phyloP scores from a whole-genome alignment of 1,140 invertebrate species.

The Rhagoletis pomonella region DNA sequence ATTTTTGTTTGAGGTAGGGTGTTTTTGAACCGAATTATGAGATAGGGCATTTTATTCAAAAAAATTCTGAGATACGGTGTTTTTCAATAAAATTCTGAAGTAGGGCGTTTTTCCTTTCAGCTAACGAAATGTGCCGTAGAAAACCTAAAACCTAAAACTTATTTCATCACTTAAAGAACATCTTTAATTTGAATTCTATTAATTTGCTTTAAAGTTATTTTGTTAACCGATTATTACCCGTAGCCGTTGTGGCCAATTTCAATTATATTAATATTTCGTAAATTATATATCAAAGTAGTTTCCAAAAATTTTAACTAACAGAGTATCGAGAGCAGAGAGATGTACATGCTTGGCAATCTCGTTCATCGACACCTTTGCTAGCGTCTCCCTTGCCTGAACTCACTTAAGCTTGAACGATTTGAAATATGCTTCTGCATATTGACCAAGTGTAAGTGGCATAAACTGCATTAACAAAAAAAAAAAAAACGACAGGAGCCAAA shows the following conservation, averaged over 20 bases:
- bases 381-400: neutral
- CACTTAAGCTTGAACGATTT: neutral
- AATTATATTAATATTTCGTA: neutral
- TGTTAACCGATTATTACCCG: no score
- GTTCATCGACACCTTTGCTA: neutral
- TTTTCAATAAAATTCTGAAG: no score
- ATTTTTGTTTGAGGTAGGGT: no score
- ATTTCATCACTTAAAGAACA: neutral
- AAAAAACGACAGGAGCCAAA: neutral
- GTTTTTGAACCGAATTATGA: no score
- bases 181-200: neutral
- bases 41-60: no score
- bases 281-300: neutral
- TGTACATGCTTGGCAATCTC: no score
- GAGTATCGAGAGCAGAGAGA: no score
- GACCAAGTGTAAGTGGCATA: neutral
- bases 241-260: neutral
- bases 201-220: constrained; percentile 22
- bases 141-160: no score
- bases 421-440: neutral
- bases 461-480: neutral
- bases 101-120: no score
- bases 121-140: no score
- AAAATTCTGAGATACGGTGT: no score
- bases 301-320: neutral